A percentile compares a stretch with the other conserved stretches of the same genome.
These are phyloP conservation scores for Harmothoe impar DNA, from an alignment of 2,888 invertebrate genomes.

Conservation along the genomic window DNA sequence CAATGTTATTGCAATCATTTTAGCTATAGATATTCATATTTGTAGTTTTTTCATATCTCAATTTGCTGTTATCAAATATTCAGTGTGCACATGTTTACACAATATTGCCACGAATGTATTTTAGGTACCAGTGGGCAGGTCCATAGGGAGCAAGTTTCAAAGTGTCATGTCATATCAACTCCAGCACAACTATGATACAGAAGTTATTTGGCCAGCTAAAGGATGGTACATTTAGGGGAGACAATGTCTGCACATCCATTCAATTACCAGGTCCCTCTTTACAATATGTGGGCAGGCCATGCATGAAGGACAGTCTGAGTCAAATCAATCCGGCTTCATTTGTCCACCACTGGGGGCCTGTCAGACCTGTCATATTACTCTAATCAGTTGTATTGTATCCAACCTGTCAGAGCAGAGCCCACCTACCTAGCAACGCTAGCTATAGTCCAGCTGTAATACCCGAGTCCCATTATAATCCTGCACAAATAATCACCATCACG, in stretches of 20 bases:
- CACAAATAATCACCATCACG: too few relatives aligned
- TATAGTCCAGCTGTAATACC: neutral
- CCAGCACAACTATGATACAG: neutral
- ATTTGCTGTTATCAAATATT: too few relatives aligned
- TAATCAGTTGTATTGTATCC: slow-evolving; percentile 35
- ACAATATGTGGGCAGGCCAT: neutral
- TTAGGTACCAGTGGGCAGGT: too few relatives aligned
- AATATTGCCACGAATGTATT: too few relatives aligned
- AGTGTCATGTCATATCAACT: neutral
- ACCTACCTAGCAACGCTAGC: neutral
- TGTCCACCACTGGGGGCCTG: slow-evolving; percentile 18
- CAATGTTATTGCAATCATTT: too few relatives aligned
- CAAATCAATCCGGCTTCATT: slow-evolving; percentile 50
- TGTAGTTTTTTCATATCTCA: too few relatives aligned
- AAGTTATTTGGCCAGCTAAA: slow-evolving; percentile 4
- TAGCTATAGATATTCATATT: too few relatives aligned
- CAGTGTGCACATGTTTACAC: too few relatives aligned
- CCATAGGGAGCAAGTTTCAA: neutral
- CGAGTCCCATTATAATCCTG: neutral
- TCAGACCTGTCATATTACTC: slow-evolving; percentile 54
- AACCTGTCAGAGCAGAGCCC: neutral
- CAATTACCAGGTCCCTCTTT: slow-evolving; percentile 1
- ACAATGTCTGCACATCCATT: slow-evolving; percentile 23
- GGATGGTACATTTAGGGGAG: neutral
- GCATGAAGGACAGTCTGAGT: slow-evolving; percentile 40